phyloP scores from a whole-genome alignment of 2,113 vertebrate species.

The Micromys minutus region DNA sequence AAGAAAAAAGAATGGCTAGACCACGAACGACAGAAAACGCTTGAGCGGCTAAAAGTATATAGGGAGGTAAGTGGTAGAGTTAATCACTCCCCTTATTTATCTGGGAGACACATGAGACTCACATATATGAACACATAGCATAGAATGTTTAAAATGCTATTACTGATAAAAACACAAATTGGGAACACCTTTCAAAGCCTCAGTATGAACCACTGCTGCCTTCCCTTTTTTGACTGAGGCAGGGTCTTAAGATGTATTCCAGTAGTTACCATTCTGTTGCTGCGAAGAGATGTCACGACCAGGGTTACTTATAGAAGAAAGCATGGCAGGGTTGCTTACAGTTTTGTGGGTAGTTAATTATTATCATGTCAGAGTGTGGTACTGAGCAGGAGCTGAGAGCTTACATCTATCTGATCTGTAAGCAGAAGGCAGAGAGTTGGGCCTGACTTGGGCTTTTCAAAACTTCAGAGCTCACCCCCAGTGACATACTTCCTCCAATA shows the following conservation, averaged over 20 bases:
- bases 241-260: not conserved
- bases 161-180: not conserved
- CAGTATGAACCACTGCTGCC: not conserved
- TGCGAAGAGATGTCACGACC: not conserved
- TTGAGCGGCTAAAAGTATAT: slow-evolving; percentile 93
- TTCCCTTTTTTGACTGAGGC: not conserved
- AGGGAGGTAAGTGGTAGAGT: slow-evolving; percentile 89
- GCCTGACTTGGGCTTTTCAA: not conserved
- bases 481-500: not conserved
- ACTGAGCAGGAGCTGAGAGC: not conserved
- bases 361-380: not conserved
- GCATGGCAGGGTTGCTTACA: not conserved
- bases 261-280: not conserved
- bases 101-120: not conserved
- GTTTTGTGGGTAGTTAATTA: too few relatives aligned
- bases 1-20: slow-evolving; percentile 94
- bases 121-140: not conserved
- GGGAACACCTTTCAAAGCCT: not conserved
- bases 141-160: not conserved
- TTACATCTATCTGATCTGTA: too few relatives aligned
- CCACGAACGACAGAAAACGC: slow-evolving; percentile 93
- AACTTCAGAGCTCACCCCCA: not conserved
- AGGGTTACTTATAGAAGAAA: not conserved
- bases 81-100: not conserved
- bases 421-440: not conserved